Evolutionary conservation across 2,888 invertebrate species (phyloP).

Genomic region (Ectemnius lituratus): DNA sequence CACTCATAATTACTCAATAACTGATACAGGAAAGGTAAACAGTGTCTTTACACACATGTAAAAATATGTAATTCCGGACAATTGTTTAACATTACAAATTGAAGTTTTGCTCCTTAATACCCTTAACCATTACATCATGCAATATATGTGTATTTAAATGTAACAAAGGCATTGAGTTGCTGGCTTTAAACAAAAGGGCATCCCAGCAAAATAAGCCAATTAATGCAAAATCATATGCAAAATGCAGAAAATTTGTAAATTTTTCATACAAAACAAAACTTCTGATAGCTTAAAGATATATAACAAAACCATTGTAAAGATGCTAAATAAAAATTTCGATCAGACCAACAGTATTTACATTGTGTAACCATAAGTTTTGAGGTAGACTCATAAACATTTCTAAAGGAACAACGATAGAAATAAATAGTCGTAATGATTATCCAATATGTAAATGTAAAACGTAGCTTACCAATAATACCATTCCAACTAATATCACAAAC

Average conservation of each 20-base stretch:
- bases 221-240: conserved; percentile 38
- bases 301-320: no score
- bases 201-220: conserved; percentile 50
- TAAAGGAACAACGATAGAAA: conserved; percentile 13
- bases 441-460: conserved; percentile 45
- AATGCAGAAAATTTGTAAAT: conserved; percentile 29
- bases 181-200: conserved; percentile 47
- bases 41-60: not conserved
- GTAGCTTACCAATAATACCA: conserved; percentile 64
- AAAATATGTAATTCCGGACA: conserved; percentile 13
- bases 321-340: no score
- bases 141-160: conserved; percentile 25
- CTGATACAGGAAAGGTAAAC: conserved; percentile 6
- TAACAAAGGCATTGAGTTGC: conserved; percentile 31
- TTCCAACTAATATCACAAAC: conserved; percentile 65
- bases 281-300: no score
- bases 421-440: conserved; percentile 16
- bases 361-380: no score
- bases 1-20: not conserved
- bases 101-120: conserved; percentile 33
- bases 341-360: no score
- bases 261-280: conserved; percentile 10
- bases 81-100: conserved; percentile 24
- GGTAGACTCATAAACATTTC: not conserved
- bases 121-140: conserved; percentile 57